A percentile compares a stretch with the other conserved stretches of the same genome.
Conservation (phyloP, 2,113 vertebrate species). For the Ceuthmochares aereus region DNA sequence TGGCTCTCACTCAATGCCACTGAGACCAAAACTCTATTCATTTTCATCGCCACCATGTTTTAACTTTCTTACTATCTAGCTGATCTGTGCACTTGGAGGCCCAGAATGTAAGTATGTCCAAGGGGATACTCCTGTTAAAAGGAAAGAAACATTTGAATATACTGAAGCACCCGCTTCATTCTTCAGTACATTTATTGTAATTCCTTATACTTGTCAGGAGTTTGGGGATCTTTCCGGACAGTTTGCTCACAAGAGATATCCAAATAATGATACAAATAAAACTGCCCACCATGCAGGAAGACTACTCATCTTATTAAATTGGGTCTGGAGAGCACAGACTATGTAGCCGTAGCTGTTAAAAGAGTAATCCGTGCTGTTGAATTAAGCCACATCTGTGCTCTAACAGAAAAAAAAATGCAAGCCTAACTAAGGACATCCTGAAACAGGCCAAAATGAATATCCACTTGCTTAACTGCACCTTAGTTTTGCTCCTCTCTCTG, state of each 20-base stretch:
- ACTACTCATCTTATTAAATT: background rate
- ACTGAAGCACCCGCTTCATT: background rate
- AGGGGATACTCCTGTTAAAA: background rate
- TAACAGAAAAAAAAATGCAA: background rate
- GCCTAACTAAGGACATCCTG: background rate
- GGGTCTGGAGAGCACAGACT: background rate
- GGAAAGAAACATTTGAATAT: background rate
- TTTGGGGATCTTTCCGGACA: background rate
- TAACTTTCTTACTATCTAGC: background rate
- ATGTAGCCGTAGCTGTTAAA: background rate
- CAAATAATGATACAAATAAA: background rate
- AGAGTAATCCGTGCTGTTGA: background rate
- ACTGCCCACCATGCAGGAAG: background rate
- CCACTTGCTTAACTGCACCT: background rate
- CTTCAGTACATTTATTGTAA: background rate
- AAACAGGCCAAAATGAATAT: background rate
- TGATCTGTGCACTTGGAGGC: background rate
- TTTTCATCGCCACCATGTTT: background rate
- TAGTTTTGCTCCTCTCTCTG: background rate
- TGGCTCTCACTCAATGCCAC: background rate
- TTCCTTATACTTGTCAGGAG: background rate
- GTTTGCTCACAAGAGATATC: background rate
- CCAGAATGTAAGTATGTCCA: background rate
- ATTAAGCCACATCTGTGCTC: background rate
- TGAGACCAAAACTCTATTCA: background rate